Conservation (phyloP, 2,113 vertebrate genomes). For the Gallinago media region DNA sequence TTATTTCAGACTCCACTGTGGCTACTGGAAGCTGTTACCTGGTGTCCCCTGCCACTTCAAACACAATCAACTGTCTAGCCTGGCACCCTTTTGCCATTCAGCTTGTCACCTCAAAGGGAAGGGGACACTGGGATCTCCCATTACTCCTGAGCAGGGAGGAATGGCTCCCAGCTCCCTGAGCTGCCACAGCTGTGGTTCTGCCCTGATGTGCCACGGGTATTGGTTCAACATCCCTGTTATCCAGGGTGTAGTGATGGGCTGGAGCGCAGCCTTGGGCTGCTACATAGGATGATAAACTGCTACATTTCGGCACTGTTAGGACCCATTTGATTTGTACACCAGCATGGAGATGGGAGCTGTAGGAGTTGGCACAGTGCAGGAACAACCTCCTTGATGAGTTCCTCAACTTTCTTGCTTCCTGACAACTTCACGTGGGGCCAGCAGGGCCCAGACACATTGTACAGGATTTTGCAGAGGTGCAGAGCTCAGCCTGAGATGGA, state of each 20-base stretch:
- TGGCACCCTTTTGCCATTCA: background rate
- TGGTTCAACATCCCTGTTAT: background rate
- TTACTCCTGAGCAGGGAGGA: background rate
- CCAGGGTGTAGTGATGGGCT: background rate
- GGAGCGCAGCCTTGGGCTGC: background rate
- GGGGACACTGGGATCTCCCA: background rate
- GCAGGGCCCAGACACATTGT: background rate
- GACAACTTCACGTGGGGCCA: background rate
- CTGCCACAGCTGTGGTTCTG: background rate
- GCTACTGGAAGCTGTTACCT: background rate
- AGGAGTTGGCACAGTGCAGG: background rate
- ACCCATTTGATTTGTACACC: background rate
- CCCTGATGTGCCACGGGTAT: background rate
- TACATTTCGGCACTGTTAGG: background rate
- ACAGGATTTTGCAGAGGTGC: background rate
- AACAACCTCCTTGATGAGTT: background rate
- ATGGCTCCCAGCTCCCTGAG: background rate
- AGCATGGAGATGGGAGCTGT: background rate
- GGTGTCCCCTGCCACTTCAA: background rate
- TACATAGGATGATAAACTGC: background rate
- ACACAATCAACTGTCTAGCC: background rate
- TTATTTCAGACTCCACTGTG: background rate
- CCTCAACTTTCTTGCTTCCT: background rate
- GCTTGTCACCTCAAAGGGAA: background rate
- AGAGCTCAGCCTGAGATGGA: background rate